Base-by-base conservation (phyloP, 2,797 vertebrate genomes). In the Botia kubotai region DNA sequence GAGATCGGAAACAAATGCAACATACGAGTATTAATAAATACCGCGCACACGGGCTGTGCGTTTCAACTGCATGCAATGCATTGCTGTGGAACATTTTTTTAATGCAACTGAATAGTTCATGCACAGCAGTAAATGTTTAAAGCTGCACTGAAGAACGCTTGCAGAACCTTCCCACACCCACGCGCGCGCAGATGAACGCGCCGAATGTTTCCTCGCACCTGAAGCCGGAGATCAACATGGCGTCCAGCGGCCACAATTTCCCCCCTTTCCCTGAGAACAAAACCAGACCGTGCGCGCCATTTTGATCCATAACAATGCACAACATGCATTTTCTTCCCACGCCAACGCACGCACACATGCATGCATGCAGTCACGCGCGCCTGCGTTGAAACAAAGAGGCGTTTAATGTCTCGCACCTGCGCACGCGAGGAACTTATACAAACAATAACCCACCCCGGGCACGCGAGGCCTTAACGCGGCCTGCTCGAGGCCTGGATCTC, bases 401-500 rank as follows among this genome's bases (percentile, higher is more conserved):
- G 36, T 70, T 75, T 48, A 16, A 55, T 69, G 23, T 23, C 19
- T 43, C 67, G 36, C 79, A 19, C 71, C 10, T 39, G 17, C 33
- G 17, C 36, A 11, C n/a, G 60, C 69, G 17, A 26, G 53, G 63
- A 36, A 19, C 2, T 21, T 46, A 52, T 71, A 79, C 65, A 76
- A 72, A 77, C 83, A 72, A 81, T 76, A 80, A 66, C 71, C 78
- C 81, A 55, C 66, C 83, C 70, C 75, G 50, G 60, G 62, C 65
- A 46, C 16, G 60, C 68, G 81, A 88, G 94, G 94, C 94, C 95
- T 91, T 92, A 86, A 86, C 90, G 93, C 91, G 94, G 94, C 93
- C 94, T 94, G 89, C 89, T 90, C 83, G 72, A 90, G 94, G 94
- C 94, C 94, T 92, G 89, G 19, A 82, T 83, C 84, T 85, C 82